Evolutionary conservation across 2,113 vertebrate genomes (phyloP).

Genomic region (Hiodon alosoides): DNA sequence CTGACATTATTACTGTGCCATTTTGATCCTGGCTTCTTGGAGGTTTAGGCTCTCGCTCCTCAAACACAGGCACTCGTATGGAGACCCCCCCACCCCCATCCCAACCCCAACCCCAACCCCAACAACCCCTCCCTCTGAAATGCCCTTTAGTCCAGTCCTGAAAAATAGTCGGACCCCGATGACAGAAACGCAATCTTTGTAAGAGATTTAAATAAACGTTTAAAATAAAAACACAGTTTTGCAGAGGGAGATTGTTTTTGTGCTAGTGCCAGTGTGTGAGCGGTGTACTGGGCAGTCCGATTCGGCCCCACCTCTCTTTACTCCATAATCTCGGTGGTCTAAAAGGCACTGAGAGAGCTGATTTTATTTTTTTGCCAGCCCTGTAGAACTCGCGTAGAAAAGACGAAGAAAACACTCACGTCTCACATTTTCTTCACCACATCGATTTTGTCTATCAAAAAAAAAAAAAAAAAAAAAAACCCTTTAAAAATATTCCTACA

Average conservation of each 20-base stretch:
- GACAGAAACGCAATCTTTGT: background rate
- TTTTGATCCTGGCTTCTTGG: no score
- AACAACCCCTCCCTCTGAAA: background rate
- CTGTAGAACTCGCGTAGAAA: constrained; percentile 42
- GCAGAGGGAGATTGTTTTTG: background rate
- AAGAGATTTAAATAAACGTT: background rate
- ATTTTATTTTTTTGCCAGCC: constrained; percentile 50
- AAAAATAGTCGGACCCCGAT: background rate
- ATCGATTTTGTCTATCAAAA: constrained; percentile 30
- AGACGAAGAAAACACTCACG: constrained; percentile 65
- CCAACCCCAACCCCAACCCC: no score
- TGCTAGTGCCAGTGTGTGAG: background rate
- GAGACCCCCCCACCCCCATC: no score
- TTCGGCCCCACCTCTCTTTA: background rate
- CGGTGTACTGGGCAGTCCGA: no score
- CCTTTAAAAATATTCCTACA: constrained; percentile 3
- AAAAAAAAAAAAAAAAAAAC: constrained; percentile 50
- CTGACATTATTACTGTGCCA: no score
- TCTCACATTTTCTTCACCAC: constrained; percentile 47
- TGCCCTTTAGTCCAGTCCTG: no score
- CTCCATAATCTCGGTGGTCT: constrained; percentile 32
- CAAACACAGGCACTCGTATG: no score
- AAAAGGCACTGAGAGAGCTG: constrained; percentile 65
- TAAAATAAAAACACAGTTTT: background rate
- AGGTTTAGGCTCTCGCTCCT: no score